Percentiles rank a stretch among this genome's conserved stretches.
These are phyloP conservation scores for Orius insidiosus DNA, from an alignment of 1,140 invertebrate species.

Conservation along the genomic window DNA sequence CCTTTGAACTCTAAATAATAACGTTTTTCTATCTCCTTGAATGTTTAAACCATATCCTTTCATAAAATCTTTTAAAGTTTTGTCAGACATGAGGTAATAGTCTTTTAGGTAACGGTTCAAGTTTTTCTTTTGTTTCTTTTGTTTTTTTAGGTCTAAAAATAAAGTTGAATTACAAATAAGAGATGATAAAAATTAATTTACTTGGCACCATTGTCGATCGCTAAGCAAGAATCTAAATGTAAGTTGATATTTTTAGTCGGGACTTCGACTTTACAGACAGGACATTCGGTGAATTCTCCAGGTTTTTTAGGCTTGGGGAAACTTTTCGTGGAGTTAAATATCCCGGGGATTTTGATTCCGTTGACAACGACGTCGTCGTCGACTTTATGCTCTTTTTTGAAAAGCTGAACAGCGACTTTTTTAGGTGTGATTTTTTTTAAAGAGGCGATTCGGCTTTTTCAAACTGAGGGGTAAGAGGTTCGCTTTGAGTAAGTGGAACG, in stretches of 20 bases:
- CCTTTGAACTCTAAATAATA: conserved; percentile 28
- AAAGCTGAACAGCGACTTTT: background rate
- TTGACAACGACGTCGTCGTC: conserved; percentile 6
- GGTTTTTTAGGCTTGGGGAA: conserved; percentile 7
- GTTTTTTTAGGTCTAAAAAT: conserved; percentile 19
- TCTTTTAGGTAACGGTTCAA: conserved; percentile 30
- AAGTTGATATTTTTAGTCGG: conserved; percentile 29
- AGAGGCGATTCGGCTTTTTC: background rate
- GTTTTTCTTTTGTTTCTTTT: conserved; percentile 10
- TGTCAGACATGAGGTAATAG: conserved; percentile 37
- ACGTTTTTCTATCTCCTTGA: conserved; percentile 29
- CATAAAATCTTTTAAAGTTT: conserved; percentile 30
- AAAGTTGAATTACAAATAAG: conserved; percentile 6
- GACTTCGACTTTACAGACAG: conserved; percentile 33
- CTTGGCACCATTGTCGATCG: conserved; percentile 19
- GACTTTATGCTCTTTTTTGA: conserved; percentile 1
- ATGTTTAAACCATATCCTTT: conserved; percentile 31
- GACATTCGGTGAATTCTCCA: conserved; percentile 28
- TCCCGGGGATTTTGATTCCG: conserved; percentile 15
- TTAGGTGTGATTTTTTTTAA: background rate
- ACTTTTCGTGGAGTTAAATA: conserved; percentile 24
- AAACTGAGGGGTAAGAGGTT: background rate
- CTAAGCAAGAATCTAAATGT: conserved; percentile 36
- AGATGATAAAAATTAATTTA: conserved; percentile 10
- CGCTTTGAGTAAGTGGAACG: background rate